Conservation (phyloP, 2,797 vertebrate species). For the Chanos chanos region DNA sequence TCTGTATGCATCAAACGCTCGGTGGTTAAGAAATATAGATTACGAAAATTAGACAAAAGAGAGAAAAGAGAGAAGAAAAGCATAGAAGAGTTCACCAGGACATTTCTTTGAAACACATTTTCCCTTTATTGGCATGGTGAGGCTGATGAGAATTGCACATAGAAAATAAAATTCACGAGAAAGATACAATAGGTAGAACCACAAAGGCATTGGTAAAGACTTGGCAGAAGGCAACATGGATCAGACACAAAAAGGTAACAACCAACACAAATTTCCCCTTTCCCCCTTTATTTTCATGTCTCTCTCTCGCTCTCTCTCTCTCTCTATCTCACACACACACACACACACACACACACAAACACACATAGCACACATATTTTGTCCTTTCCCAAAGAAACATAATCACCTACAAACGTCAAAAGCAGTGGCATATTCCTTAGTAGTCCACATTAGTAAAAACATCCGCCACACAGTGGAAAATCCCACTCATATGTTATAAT, state of each 20-base stretch:
- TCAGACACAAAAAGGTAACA: constrained; percentile 79
- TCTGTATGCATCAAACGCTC: too few species aligned
- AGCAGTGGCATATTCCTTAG: constrained; percentile 84
- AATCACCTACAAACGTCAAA: constrained; percentile 78
- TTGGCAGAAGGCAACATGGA: constrained; percentile 85
- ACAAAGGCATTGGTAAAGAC: constrained; percentile 94
- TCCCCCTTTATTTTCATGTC: constrained; percentile 16
- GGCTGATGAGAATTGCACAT: constrained; percentile 98
- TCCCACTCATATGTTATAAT: constrained; percentile 86
- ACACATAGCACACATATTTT: constrained; percentile 74
- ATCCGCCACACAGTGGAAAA: constrained; percentile 87
- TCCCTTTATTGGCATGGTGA: constrained; percentile 99
- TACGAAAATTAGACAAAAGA: constrained; percentile 15
- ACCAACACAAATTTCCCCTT: constrained; percentile 51
- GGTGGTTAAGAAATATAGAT: too few species aligned
- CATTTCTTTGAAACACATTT: constrained; percentile 88
- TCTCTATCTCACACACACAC: constrained; percentile 41
- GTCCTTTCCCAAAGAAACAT: constrained; percentile 85
- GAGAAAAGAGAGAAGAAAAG: constrained; percentile 10
- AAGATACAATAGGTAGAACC: constrained; percentile 95
- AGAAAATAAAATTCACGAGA: constrained; percentile 91
- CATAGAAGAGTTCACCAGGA: constrained; percentile 33
- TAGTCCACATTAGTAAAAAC: constrained; percentile 89
- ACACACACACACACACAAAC: constrained; percentile 60
- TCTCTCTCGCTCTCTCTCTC: constrained; percentile 51